Base-by-base conservation (phyloP, 2,113 vertebrate genomes). In the Tetrao urogallus region DNA sequence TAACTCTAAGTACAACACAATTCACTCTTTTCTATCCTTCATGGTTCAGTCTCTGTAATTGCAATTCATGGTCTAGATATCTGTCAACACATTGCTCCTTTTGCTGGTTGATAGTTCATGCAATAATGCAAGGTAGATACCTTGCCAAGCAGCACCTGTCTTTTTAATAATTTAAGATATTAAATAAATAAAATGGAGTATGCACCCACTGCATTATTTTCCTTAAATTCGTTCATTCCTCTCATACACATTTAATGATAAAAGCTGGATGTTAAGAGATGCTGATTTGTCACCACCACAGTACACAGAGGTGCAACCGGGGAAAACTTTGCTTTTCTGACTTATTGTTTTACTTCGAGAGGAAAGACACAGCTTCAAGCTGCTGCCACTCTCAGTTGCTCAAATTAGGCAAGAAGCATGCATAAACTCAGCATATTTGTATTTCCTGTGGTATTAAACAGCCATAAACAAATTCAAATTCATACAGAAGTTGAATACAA, bases 121-220 rank as follows among this genome's bases (percentile, higher is more conserved):
- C 54, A 90, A 93, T 84, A 96, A 52, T 63, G 66, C 74, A 88
- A 95, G 72, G 48, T 86, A 27, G 38, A 38, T 38, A 38, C 38
- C 86, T 56, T 88, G 82, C 27, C 47, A 64, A 89, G 43, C 11
- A 71, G 34, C 60, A 93, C 76, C 63, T 77, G 19, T 82, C 66
- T 95, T 80, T 96, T 97, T 78, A 97, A 97, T 96, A 96, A 97
- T 96, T 96, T 81, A 97, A 28, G 80, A 45, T 85, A 77, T 76
- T 96, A 95, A 97, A 97, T 96, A 96, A 95, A 92, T 96, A 92
- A 96, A 95, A 90, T n/a, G 10, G 75, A 92, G 69, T 87, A 88
- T 61, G 20, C n/a, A 89, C 22, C 45, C 1, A 0, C 38, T 84
- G 84, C 50, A 93, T 90, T 90, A 83, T 91, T 95, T 82, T 94